Evolutionary conservation across 1,140 invertebrate species (phyloP).

Genomic region (Pararge aegeria): DNA sequence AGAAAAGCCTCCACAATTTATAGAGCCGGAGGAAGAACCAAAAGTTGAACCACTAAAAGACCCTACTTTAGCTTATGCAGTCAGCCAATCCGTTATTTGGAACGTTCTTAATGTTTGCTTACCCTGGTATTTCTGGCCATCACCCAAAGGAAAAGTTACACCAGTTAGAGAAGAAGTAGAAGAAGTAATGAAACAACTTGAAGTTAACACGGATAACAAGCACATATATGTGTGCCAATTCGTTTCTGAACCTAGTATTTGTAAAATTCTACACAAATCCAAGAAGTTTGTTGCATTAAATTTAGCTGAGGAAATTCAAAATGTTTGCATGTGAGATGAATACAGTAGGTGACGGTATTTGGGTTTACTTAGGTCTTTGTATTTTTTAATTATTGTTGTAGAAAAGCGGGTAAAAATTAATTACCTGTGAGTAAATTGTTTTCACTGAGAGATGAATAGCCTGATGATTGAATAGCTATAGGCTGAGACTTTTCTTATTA

Average conservation of each 20-base stretch:
- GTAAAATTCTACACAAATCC: conserved; percentile 56
- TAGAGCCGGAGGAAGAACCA: conserved; percentile 48
- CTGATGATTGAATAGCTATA: no score
- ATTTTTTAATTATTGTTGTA: neutral
- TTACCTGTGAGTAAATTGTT: no score
- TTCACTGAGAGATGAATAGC: no score
- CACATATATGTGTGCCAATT: conserved; percentile 64
- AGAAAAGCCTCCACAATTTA: conserved; percentile 42
- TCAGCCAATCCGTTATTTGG: conserved; percentile 62
- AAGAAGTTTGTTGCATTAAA: conserved; percentile 60
- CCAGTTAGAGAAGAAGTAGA: conserved; percentile 44
- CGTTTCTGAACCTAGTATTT: conserved; percentile 49
- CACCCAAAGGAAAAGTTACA: conserved; percentile 46
- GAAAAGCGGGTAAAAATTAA: no score
- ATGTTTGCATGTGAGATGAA: conserved; percentile 32
- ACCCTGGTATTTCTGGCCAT: conserved; percentile 63
- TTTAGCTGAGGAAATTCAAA: conserved; percentile 46
- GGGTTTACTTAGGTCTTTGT: neutral
- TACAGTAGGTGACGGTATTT: neutral
- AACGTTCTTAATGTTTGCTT: conserved; percentile 63
- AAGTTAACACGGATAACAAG: conserved; percentile 58
- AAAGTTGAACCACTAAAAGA: conserved; percentile 45
- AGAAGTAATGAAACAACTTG: conserved; percentile 45
- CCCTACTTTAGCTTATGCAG: conserved; percentile 51
- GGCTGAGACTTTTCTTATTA: no score